phyloP scores from a whole-genome alignment of 2,797 vertebrate species.

The Leuciscus waleckii region DNA sequence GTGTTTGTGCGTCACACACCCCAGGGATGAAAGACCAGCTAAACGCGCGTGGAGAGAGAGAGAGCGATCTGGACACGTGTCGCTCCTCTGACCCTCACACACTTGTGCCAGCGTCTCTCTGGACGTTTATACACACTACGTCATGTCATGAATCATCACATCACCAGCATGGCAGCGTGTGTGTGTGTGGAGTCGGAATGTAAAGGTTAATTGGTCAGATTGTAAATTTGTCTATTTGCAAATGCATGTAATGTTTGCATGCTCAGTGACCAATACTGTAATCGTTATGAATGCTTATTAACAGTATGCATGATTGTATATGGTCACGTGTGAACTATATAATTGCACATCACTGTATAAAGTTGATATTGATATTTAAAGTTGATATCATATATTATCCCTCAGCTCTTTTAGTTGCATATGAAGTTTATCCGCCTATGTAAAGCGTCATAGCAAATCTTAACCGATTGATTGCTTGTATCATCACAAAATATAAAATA shows the following conservation, averaged over 20 bases:
- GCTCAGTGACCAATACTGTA: not conserved
- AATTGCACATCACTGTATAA: too few relatives aligned
- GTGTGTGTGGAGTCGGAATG: not conserved
- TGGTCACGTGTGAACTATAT: not conserved
- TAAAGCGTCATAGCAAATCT: too few relatives aligned
- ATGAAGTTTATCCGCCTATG: too few relatives aligned
- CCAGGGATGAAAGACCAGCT: not conserved
- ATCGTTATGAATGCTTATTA: not conserved
- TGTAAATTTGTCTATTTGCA: not conserved
- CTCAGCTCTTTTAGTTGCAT: too few relatives aligned
- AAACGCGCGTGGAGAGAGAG: too few relatives aligned
- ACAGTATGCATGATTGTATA: not conserved
- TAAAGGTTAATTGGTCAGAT: not conserved
- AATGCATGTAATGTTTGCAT: not conserved
- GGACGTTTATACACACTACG: not conserved
- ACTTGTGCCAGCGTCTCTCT: not conserved
- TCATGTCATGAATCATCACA: not conserved
- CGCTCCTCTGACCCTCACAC: constrained; percentile 4
- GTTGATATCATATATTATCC: too few relatives aligned
- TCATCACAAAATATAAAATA: too few relatives aligned
- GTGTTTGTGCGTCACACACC: constrained; percentile 61
- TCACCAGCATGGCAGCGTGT: not conserved
- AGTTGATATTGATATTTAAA: too few relatives aligned
- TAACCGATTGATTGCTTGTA: too few relatives aligned
- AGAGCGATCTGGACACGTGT: constrained; percentile 1